Evolutionary conservation across 53 echinoderm and acorn worm genomes (phyloP).

Genomic region (Patiria pectinifera): DNA sequence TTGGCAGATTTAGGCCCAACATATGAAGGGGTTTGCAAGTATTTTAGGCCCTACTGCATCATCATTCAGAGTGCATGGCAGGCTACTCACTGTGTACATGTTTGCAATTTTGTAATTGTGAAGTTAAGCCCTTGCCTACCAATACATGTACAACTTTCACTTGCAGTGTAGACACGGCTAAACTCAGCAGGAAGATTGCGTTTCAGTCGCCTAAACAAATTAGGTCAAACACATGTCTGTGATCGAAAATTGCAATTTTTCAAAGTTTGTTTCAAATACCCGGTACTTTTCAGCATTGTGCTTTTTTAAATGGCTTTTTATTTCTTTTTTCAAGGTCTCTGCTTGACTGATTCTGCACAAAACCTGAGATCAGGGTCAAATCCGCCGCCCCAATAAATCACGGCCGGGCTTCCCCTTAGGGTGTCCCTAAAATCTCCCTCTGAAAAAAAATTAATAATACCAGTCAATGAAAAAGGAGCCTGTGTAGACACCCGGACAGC

Average conservation of each 20-base stretch:
- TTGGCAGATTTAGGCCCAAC: too few species aligned
- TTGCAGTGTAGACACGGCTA: too few species aligned
- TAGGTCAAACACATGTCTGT: not conserved
- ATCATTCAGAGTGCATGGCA: too few species aligned
- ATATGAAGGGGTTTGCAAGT: too few species aligned
- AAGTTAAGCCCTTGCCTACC: too few species aligned
- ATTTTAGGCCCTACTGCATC: too few species aligned
- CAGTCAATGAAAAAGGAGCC: not conserved
- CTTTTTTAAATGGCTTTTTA: not conserved
- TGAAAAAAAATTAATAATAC: not conserved
- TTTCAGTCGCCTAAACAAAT: not conserved
- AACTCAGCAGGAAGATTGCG: not conserved
- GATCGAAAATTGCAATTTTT: not conserved
- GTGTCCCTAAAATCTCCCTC: slow-evolving; percentile 13
- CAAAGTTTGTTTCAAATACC: not conserved
- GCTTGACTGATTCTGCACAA: not conserved
- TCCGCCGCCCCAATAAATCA: slow-evolving; percentile 40
- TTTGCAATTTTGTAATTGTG: too few species aligned
- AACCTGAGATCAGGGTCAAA: slow-evolving; percentile 17
- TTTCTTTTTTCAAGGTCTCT: slow-evolving; percentile 12
- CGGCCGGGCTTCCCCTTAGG: not conserved
- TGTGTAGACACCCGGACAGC: not conserved
- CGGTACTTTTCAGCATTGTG: not conserved
- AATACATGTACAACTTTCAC: too few species aligned
- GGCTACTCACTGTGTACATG: too few species aligned